These are phyloP conservation scores for Caerostris extrusa DNA, from an alignment of 1,140 invertebrate species.

Conservation along the genomic window DNA sequence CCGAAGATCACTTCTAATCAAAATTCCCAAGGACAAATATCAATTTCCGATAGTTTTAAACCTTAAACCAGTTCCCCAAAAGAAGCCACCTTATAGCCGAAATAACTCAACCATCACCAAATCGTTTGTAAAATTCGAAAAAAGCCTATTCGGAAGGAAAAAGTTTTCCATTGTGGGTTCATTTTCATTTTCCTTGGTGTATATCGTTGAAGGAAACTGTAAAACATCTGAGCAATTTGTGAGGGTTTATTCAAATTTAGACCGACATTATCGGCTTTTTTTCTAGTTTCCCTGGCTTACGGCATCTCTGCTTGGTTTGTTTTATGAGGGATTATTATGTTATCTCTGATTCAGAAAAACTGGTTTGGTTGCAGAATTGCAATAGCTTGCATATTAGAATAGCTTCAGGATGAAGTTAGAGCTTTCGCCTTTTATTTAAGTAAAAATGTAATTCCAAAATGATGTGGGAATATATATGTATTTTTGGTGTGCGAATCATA, in stretches of 20 bases:
- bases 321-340: neutral
- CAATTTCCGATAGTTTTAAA: neutral
- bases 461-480: too few relatives aligned
- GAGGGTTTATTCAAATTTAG: neutral
- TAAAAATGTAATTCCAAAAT: too few relatives aligned
- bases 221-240: neutral
- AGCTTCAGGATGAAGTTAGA: too few relatives aligned
- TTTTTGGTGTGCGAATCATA: too few relatives aligned
- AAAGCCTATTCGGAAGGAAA: neutral
- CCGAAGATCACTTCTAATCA: neutral
- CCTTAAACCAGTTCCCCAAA: neutral
- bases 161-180: neutral
- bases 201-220: neutral
- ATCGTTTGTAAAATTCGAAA: neutral
- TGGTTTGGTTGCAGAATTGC: neutral
- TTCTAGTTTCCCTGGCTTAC: neutral
- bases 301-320: neutral
- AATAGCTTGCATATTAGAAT: too few relatives aligned
- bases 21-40: neutral
- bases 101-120: slow-evolving; percentile 2
- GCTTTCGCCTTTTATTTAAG: too few relatives aligned
- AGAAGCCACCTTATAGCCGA: neutral
- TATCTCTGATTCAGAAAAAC: neutral
- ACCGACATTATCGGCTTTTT: neutral
- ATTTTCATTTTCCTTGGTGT: neutral